Base-by-base conservation (phyloP, 2,888 invertebrate species). In the Epicampocera succincta region DNA sequence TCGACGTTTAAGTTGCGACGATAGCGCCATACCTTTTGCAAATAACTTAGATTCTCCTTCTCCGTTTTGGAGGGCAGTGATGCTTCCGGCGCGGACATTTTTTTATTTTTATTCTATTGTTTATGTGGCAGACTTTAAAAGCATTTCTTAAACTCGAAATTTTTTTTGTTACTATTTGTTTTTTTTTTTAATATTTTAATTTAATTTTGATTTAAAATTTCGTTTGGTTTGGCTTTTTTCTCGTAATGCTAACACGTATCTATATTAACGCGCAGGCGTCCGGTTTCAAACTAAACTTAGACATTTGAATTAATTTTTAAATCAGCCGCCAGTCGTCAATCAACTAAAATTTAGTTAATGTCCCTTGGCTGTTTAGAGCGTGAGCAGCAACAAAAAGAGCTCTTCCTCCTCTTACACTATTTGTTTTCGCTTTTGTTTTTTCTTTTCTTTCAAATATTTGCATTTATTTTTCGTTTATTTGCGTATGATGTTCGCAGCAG, bases 1-100 rank as follows among this genome's bases (percentile, higher is more conserved):
- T 91, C 91, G 19, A 91, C 87, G 40, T 90, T 88, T 63, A 91
- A 81, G 82, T 90, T 90, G 56, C 86, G 86, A 12, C 90, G 88
- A 84, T 87, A 90, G 17, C 73, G 83, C 90, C 90, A 90, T 9
- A 90, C 74, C 68, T 89, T 90, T 85, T 88, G 88, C 19, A 90
- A 65, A 71, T 88, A 89, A 68, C 86, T 89, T 3, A 86, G 60
- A 79, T 87, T 86, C 40, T 85, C 84, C 71, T 84, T 84, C 50
- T 84, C 84, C 29, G 72, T 63, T 29, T 63, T 66, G 3, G 69
- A 0, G 13, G 66, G 40, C 1, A 21, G 17, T 8, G 40, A 17
- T 19, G 25, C 5, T 9, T 2, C 3, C 48, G 21, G 63, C 13
- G n/a, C 56, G 12, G 78, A 54, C 71, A 77, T 82, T 75, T 82